Conservation (phyloP, 2,888 invertebrate species). For the Nymphalis urticae region DNA sequence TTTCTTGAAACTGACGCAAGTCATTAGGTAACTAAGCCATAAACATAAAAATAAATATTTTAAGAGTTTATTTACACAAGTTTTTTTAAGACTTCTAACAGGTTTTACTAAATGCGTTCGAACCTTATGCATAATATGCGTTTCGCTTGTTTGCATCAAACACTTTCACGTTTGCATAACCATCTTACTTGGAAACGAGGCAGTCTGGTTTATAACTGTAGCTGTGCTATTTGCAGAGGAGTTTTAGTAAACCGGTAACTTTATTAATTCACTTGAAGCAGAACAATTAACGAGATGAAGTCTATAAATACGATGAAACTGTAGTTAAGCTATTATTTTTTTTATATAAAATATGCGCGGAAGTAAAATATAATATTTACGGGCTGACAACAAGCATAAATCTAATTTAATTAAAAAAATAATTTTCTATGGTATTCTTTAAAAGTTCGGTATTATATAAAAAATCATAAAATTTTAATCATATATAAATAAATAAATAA, state of each 20-base stretch:
- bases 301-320: background rate
- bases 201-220: background rate
- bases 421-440: too few species aligned
- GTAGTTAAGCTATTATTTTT: background rate
- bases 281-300: background rate
- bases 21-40: background rate
- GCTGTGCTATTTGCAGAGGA: background rate
- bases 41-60: background rate
- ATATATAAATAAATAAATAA: too few species aligned
- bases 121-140: slow-evolving; percentile 6
- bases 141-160: slow-evolving; percentile 9
- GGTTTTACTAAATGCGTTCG: background rate
- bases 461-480: too few species aligned
- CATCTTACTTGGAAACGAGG: background rate
- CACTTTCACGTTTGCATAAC: slow-evolving; percentile 26
- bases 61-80: too few species aligned
- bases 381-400: too few species aligned
- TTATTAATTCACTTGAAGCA: background rate
- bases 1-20: background rate
- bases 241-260: background rate
- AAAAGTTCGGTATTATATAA: too few species aligned
- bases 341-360: too few species aligned
- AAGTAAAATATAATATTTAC: too few species aligned
- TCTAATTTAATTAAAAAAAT: too few species aligned
- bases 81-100: slow-evolving; percentile 14